Percentiles rank a stretch among this genome's conserved stretches.
phyloP scores from a whole-genome alignment of 53 echinoderm and acorn worm species.

The Patiria pectinifera region DNA sequence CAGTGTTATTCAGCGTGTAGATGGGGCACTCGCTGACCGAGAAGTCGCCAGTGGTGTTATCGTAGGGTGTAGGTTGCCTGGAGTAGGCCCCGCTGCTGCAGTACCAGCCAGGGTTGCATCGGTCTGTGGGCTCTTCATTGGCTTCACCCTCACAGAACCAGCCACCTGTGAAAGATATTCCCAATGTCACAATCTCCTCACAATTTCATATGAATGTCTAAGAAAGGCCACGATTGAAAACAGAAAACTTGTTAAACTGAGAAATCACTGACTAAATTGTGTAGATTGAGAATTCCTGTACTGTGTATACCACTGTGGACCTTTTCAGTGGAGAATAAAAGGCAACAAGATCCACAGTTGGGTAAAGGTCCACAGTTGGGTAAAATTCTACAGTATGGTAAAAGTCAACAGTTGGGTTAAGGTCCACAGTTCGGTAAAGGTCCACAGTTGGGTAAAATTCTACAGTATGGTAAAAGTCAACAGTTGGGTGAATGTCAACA shows the following conservation, averaged over 20 bases:
- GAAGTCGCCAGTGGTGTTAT: conserved; percentile 62
- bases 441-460: too few species aligned
- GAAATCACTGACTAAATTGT: too few species aligned
- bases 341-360: not conserved
- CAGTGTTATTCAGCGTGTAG: conserved; percentile 91
- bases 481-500: not conserved
- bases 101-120: conserved; percentile 94
- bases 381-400: too few species aligned
- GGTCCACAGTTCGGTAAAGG: not conserved
- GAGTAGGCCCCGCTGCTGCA: conserved; percentile 88
- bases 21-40: conserved; percentile 88
- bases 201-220: not conserved
- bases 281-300: too few species aligned
- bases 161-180: conserved; percentile 65
- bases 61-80: conserved; percentile 76
- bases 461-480: too few species aligned
- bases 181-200: not conserved
- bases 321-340: not conserved
- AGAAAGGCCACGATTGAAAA: too few species aligned
- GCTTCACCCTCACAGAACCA: conserved; percentile 94
- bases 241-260: too few species aligned
- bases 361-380: too few species aligned
- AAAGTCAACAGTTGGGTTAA: too few species aligned
- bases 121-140: conserved; percentile 82
- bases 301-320: not conserved